Evolutionary conservation across 2,888 invertebrate genomes (phyloP).

Genomic region (Ctena decussata): DNA sequence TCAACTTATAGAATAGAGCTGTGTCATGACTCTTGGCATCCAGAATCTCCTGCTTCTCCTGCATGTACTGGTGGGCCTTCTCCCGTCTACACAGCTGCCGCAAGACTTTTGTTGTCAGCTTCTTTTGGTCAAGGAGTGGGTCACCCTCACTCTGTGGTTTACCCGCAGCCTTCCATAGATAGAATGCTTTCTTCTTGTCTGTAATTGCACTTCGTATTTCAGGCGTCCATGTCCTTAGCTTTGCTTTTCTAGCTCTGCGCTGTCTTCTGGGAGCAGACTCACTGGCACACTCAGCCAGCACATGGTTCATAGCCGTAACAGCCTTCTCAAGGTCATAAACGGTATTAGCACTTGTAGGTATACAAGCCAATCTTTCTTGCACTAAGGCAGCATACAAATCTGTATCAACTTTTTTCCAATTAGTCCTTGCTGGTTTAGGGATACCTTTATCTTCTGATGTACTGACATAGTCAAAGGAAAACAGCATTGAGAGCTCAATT

Average conservation of each 20-base stretch:
- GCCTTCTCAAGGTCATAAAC: neutral
- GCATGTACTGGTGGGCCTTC: neutral
- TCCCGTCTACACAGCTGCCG: neutral
- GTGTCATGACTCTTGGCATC: no score
- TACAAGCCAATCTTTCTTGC: neutral
- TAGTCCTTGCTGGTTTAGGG: neutral
- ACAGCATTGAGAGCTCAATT: neutral
- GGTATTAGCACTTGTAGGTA: neutral
- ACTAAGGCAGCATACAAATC: neutral
- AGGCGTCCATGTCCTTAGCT: neutral
- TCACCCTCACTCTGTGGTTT: neutral
- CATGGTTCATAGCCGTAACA: neutral
- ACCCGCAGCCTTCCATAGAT: neutral
- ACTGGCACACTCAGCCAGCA: neutral
- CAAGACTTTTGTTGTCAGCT: neutral
- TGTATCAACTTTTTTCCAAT: neutral
- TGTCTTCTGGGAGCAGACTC: neutral
- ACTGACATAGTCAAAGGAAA: neutral
- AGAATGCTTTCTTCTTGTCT: neutral
- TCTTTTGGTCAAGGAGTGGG: neutral
- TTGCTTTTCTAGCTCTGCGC: neutral
- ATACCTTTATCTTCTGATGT: neutral
- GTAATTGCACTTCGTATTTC: neutral
- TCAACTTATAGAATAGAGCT: no score
- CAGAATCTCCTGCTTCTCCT: neutral